These are phyloP conservation scores for Speoplatyrhinus poulsoni DNA, from an alignment of 2,113 vertebrate genomes.

Conservation along the genomic window DNA sequence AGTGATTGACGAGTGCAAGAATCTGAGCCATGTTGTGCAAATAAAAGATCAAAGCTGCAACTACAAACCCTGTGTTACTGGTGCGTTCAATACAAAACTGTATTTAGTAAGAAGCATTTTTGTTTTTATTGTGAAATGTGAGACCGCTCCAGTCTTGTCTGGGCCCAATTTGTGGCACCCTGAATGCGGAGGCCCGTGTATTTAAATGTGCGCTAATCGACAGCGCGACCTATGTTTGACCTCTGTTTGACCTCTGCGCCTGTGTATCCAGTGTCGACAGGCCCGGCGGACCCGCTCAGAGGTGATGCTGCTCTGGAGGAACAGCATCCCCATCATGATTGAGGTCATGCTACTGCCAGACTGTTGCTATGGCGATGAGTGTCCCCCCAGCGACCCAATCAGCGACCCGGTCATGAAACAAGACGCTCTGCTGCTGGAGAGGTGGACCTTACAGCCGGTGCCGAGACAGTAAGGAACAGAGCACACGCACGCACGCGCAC, in stretches of 20 bases:
- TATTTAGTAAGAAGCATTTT: background rate
- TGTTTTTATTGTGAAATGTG: background rate
- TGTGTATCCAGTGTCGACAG: constrained; percentile 86
- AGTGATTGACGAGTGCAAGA: no score
- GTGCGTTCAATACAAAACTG: no score
- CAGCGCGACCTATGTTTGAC: background rate
- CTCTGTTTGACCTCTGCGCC: background rate
- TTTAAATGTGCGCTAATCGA: constrained; percentile 25
- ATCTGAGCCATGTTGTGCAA: no score
- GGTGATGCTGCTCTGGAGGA: constrained; percentile 92
- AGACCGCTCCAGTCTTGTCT: background rate
- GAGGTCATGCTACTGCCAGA: constrained; percentile 98
- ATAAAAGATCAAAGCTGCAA: no score
- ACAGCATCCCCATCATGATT: constrained; percentile 97
- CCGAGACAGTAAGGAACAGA: constrained; percentile 87
- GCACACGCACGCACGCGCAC: background rate
- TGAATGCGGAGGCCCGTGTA: background rate
- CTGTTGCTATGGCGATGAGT: constrained; percentile 97
- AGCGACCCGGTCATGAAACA: constrained; percentile 96
- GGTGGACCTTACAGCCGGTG: constrained; percentile 94
- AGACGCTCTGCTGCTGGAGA: constrained; percentile 92
- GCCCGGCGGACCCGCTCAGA: constrained; percentile 92
- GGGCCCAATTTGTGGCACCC: constrained; percentile 17
- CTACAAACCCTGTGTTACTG: no score
- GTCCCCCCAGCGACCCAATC: constrained; percentile 86